These are phyloP conservation scores for Caenorhabditis remanei DNA, from an alignment of 1,140 invertebrate genomes.

Conservation along the genomic window DNA sequence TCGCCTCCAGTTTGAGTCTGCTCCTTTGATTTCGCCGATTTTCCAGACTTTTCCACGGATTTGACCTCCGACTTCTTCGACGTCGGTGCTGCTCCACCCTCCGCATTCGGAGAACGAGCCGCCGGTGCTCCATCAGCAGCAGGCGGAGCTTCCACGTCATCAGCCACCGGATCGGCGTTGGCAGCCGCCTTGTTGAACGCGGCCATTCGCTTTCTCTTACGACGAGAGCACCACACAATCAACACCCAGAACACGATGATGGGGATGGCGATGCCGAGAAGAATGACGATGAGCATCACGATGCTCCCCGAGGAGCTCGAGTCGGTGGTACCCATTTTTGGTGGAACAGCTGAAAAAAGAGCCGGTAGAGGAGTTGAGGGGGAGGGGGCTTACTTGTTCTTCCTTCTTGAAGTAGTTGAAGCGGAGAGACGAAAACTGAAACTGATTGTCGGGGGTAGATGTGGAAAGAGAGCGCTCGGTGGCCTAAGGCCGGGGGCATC, in stretches of 20 bases:
- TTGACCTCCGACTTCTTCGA: neutral
- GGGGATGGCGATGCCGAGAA: neutral
- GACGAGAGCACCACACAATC: slow-evolving; percentile 9
- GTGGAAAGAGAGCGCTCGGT: neutral
- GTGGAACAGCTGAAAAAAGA: slow-evolving; percentile 3
- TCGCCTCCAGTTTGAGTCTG: neutral
- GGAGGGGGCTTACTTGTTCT: neutral
- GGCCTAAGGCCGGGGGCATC: neutral
- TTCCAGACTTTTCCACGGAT: neutral
- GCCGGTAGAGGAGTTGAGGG: no score
- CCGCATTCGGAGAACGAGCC: neutral
- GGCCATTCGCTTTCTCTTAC: slow-evolving; percentile 21
- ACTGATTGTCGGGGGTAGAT: neutral
- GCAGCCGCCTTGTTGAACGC: neutral
- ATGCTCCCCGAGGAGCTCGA: neutral
- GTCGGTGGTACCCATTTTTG: neutral
- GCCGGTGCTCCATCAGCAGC: neutral
- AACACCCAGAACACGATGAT: slow-evolving; percentile 1
- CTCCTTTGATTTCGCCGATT: neutral
- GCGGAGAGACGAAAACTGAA: neutral
- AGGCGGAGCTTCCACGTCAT: neutral
- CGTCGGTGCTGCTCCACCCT: neutral
- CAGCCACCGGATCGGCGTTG: neutral
- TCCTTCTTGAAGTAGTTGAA: neutral
- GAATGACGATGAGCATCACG: neutral